Evolutionary conservation across 1,140 invertebrate genomes (phyloP).

Genomic region (Camponotus vicinus): DNA sequence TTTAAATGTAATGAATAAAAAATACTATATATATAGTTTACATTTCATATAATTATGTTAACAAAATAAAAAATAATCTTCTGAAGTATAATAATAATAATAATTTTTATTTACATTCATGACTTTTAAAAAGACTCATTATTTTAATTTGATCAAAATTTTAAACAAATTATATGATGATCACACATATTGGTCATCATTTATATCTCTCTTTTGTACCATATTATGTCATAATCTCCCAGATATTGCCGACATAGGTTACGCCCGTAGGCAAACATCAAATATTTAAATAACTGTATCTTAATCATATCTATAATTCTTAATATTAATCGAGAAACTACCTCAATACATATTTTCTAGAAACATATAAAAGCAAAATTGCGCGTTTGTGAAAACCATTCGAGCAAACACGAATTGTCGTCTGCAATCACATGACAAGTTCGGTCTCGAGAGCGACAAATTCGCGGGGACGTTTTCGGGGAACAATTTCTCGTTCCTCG

Average conservation of each 20-base stretch:
- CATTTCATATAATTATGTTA: not conserved
- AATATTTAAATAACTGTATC: not conserved
- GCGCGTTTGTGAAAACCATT: not conserved
- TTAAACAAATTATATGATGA: not conserved
- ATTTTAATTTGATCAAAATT: not conserved
- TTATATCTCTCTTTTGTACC: not conserved
- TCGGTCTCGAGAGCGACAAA: not conserved
- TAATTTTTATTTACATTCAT: not conserved
- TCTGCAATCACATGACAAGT: constrained; percentile 82
- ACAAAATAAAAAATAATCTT: not conserved
- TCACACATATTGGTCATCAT: not conserved
- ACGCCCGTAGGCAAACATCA: not conserved
- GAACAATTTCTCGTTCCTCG: not conserved
- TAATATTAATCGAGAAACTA: not conserved
- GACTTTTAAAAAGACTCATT: not conserved
- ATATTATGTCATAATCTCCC: constrained; percentile 9
- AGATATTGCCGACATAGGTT: not conserved
- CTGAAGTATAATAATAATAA: not conserved
- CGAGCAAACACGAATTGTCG: constrained; percentile 48
- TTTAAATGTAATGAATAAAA: constrained; percentile 10
- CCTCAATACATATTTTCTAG: not conserved
- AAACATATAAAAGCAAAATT: not conserved
- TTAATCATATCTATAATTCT: not conserved
- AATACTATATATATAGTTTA: not conserved
- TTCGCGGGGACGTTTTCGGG: not conserved